Base-by-base conservation (phyloP, 2,797 vertebrate species). In the Halcyon smyrnensis region DNA sequence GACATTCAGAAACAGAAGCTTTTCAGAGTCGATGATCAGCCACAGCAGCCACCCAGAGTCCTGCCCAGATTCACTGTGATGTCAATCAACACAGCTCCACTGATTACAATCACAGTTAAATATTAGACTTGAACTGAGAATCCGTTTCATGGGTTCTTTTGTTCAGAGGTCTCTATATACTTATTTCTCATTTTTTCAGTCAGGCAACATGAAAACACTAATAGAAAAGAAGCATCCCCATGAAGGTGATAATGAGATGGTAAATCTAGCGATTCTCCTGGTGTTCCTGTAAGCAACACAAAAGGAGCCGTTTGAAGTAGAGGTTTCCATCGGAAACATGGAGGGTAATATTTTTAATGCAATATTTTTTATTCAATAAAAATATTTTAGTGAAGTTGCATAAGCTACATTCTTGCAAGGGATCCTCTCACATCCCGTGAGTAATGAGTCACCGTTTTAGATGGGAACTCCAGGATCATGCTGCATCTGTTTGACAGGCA, bases 171-270 rank as follows among this genome's bases (percentile, higher is more conserved):
- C 89, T 81, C 87, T 69, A 23, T 81, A 67, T 87, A 86, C 62
- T 94, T 89, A 91, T 89, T 91, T 75, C 71, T 74, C 81, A 68
- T 94, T 53, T 51, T 96, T 92, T 83, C 65, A 93, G 91, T 17
- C 65, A 87, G 82, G 84, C 91, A 96, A 96, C 90, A 85, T 73
- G 87, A 94, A 96, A 95, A 95, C 94, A 84, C 75, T 93, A 91
- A 94, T 84, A 95, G 90, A 94, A 95, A 95, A 93, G 94, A 75
- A 95, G 93, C 89, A 93, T 84, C 94, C 96, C 96, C 90, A 62
- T 8, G 14, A 97, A 95, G 93, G 93, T 51, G 79, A 97, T 96
- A 97, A 96, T 95, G 95, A 97, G 94, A 95, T 94, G 93, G 96
- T 97, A 95, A 97, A 97, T 94, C 95, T 63, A 93, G 94, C 0